Base-by-base conservation (phyloP, 2,113 vertebrate species). In the Psephotus haematonotus region DNA sequence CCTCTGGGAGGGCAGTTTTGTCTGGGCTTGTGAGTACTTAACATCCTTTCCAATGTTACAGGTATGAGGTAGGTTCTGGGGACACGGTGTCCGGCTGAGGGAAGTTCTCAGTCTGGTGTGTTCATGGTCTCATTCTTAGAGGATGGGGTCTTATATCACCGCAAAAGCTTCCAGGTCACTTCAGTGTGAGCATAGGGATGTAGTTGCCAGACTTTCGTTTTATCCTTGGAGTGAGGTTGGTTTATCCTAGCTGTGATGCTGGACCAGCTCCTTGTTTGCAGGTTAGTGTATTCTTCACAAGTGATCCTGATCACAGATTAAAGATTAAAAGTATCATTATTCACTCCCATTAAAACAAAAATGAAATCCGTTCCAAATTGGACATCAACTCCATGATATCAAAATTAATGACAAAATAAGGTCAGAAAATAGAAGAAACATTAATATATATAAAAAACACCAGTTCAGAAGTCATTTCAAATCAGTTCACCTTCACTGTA, bases 231-330 rank as follows among this genome's bases (percentile, higher is more conserved):
- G 41, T 44, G 41, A 44, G 53, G 12, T 50, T 24, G 39, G 50
- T 76, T 70, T 15, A 23, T 63, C 47, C 33, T 39, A 35, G 33
- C 63, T 35, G 17, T 9, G 37, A 39, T 59, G 68, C 18, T 55
- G 35, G 37, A 75, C 47, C 47, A 44, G n/a, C 18, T 60, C 27
- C 39, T 41, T 33, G 9, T 72, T 68, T 72, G 35, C 57, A 62
- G 31, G 16, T 67, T 22, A 17, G 18, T 67, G 23, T 27, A 2
- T 67, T n/a, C 64, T 15, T n/a, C 46, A 29, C 27, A 33, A n/a
- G 39, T 2, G 19, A 43, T 53, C 18, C 50, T 0, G 0, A 11
- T 63, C 25, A 13, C 19, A 13, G 37, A 23, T 37, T 20, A n/a
- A 57, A 44, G 47, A 28, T 25, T 29, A 43, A 63, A 3, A n/a